Evolutionary conservation across 2,113 vertebrate genomes (phyloP).

Genomic region (Colius striatus): DNA sequence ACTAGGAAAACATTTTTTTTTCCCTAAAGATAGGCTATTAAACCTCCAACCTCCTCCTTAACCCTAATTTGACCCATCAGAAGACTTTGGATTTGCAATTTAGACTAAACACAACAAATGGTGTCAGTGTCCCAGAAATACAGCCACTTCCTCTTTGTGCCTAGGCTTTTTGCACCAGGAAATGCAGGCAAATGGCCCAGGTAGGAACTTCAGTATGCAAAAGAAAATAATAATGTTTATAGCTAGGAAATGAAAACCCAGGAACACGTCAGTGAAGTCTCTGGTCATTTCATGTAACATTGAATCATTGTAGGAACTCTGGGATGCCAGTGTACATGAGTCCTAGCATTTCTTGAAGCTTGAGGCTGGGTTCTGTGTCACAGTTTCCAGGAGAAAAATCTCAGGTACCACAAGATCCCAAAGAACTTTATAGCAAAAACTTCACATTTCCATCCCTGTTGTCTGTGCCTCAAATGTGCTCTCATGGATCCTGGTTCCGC

Average conservation of each 20-base stretch:
- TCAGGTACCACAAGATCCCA: neutral
- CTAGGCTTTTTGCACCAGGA: neutral
- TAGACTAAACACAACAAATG: neutral
- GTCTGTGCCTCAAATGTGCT: neutral
- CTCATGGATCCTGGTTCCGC: neutral
- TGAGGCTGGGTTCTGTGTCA: neutral
- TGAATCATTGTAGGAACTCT: neutral
- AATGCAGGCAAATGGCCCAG: neutral
- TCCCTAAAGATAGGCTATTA: neutral
- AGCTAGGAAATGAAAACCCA: neutral
- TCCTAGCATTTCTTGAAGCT: neutral
- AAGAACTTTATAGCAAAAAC: neutral
- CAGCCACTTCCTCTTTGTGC: neutral
- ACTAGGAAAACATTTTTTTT: neutral
- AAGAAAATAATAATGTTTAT: neutral
- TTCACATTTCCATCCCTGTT: neutral
- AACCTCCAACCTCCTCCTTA: accelerated
- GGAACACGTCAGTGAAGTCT: neutral
- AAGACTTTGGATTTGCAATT: neutral
- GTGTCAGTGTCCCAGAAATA: neutral
- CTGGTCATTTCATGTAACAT: neutral
- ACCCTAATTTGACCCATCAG: neutral
- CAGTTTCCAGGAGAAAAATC: neutral
- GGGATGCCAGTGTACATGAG: neutral
- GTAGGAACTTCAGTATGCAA: neutral